Base-by-base conservation (phyloP, 1,140 invertebrate genomes). In the Coboldia fuscipes region DNA sequence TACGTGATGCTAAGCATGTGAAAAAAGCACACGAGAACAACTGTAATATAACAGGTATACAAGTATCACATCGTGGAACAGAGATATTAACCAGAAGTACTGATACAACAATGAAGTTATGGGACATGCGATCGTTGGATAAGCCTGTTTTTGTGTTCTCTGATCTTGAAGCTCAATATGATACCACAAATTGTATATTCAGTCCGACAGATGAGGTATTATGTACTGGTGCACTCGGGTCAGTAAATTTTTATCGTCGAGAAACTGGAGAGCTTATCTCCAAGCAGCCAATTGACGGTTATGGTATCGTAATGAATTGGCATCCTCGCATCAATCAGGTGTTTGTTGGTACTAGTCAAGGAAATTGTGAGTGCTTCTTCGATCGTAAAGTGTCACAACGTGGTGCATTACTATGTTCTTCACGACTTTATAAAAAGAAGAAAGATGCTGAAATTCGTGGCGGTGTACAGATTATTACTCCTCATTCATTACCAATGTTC, bases 311-410 rank as follows among this genome's bases (percentile, higher is more conserved):
- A 48, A 72, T 75, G 3, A 49, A 83, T 2, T 99, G 94, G 94
- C 94, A 98, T 61, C 83, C 93, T 0, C 89, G 89, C 56, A 56
- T 98, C 1, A 97, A 97, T 56, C 94, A 99, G 50, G 76, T 98
- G 37, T 83, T 97, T 37, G 71, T 90, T 8, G 83, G 89, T 1
- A 82, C 81, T 46, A 86, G 84, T 3, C 84, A 96, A 60, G 94
- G 94, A 1, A 65, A 70, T 2, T 72, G 93, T 0, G 86, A 89
- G 46, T 73, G 86, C 30, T 90, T 75, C 45, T 98, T 96, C 44
- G 89, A 96, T 55, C 70, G 79, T 2, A 70, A 78, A 35, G 65
- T 70, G 31, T 90, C 84, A 54, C 60, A 85, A 23, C 62, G 92
- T 24, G 93, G 93, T 3, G 93, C 90, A 0, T 85, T 86, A 47